Evolutionary conservation across 2,113 vertebrate genomes (phyloP), one percentile per base, ranked within the genome.

Genomic region (Caloenas nicobarica): DNA sequence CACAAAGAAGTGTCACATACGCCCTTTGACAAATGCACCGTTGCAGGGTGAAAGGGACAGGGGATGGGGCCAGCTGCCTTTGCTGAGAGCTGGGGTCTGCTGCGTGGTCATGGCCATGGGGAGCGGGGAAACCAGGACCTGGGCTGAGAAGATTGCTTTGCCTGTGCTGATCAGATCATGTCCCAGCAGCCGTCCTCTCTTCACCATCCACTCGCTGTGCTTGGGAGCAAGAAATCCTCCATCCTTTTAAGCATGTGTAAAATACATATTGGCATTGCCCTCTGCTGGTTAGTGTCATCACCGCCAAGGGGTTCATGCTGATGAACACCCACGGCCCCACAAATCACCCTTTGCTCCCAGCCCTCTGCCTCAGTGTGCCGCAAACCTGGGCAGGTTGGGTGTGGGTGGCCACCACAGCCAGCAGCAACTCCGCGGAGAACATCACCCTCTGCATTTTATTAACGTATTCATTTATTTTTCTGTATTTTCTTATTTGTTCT

Each of bases 161-260:
- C 62, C 4, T 0, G 4, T 38, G 31, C 28, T 46, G 34, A 6
- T 60, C 31, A 38, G 40, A 16, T 51, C 21, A 10, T 2, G 11
- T 13, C 54, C 44, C 11, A 10, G 24, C 15, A 79, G 21, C 19
- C 6, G 3, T 36, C 23, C 16, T 69, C 29, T 58, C 23, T 53
- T 53, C n/a, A 64, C 48, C 3, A 1, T 57, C 16, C 58, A 33
- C 19, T 13, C 0, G 0, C 19, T 21, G 38, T 0, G 2, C 44
- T 21, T 54, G 23, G 36, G 44, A 81, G 24, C n/a, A 83, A 53
- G 51, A 86, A 46, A 68, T 40, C 13, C 42, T 51, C 19, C 28
- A 29, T 29, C 31, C 8, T 40, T 56, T 38, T 10, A 48, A 44
- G 11, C 22, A 13, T 2, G 8, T 38, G 17, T 60, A 33, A 91